Conservation (phyloP, 2,888 invertebrate species). For the Ptilodon capucinus region DNA sequence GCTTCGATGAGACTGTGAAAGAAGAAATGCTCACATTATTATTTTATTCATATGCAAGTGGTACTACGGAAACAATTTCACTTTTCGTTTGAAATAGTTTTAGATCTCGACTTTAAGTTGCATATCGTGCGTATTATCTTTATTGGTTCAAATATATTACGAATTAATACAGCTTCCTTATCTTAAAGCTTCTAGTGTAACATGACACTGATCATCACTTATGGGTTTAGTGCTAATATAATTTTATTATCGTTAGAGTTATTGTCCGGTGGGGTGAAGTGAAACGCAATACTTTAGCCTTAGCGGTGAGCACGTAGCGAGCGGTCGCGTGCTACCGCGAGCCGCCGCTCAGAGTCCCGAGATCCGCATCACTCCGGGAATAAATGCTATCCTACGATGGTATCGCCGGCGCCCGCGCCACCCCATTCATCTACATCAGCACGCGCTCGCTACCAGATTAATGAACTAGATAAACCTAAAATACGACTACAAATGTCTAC, state of each 20-base stretch:
- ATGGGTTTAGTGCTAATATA: slow-evolving; percentile 30
- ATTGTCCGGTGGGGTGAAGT: slow-evolving; percentile 21
- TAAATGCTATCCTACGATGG: slow-evolving; percentile 66
- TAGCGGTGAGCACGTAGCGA: slow-evolving; percentile 11
- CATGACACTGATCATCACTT: slow-evolving; percentile 34
- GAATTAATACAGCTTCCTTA: slow-evolving; percentile 25
- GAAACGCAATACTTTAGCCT: slow-evolving; percentile 36
- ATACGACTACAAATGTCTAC: slow-evolving; percentile 74
- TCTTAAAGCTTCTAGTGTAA: slow-evolving; percentile 25
- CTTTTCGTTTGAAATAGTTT: slow-evolving; percentile 21
- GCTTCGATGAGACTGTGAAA: slow-evolving; percentile 14
- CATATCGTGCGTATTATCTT: slow-evolving; percentile 32
- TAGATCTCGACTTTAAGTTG: slow-evolving; percentile 13
- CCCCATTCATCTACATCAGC: slow-evolving; percentile 81
- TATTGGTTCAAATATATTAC: slow-evolving; percentile 29
- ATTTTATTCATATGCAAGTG: slow-evolving; percentile 10
- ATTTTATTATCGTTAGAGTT: slow-evolving; percentile 27
- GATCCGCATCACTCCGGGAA: slow-evolving; percentile 70
- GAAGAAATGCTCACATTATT: slow-evolving; percentile 12
- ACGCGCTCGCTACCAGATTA: slow-evolving; percentile 76
- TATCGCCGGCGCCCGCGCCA: slow-evolving; percentile 69
- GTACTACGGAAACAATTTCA: slow-evolving; percentile 1
- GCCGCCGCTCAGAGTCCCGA: slow-evolving; percentile 36
- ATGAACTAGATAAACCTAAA: slow-evolving; percentile 78
- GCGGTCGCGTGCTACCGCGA: slow-evolving; percentile 52